Evolutionary conservation across 2,113 vertebrate genomes (phyloP), one percentile per base, ranked within the genome.

Genomic region (Hydrochoerus hydrochaeris): DNA sequence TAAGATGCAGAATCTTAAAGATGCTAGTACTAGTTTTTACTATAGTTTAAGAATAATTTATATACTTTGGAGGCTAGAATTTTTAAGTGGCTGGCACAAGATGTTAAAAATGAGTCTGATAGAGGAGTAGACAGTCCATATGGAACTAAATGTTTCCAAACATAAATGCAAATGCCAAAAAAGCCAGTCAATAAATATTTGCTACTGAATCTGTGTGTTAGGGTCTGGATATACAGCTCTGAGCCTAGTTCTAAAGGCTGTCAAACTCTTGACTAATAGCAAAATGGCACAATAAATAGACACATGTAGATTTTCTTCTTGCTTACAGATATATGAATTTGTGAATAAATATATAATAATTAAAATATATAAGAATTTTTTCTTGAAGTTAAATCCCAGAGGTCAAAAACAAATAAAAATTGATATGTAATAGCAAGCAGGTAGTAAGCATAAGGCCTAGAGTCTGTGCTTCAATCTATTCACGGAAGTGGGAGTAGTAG

Each of bases 301-400:
- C 26, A 41, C 62, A 17, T 46, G 41, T 80, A n/a, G 32, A 8
- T 84, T 8, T 57, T 14, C 32, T 71, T 71, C 41, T 28, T 92
- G 57, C 10, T 92, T 87, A 67, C 3, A 78, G 62, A 71, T 24
- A 28, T 65, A 35, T 49, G 81, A 96, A 49, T 5, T 46, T 57
- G 52, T 46, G n/a, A 82, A 63, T 58, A 95, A 91, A 49, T 78
- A 67, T 41, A 71, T n/a, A 83, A 58, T 49, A 78, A 81, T 86
- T 95, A 24, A 88, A 95, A 62, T 44, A 86, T 17, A 77, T 14
- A 81, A 93, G 17, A 7, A 75, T 95, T 38, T 30, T 67, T 82
- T 77, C 38, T 77, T 75, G 30, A 90, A 81, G 28, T 26, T 54
- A 82, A 96, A 86, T 82, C 32, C 32, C 62, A 82, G 7, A 14